Conservation (phyloP, 2,888 invertebrate genomes). For the Coleophora deauratella region DNA sequence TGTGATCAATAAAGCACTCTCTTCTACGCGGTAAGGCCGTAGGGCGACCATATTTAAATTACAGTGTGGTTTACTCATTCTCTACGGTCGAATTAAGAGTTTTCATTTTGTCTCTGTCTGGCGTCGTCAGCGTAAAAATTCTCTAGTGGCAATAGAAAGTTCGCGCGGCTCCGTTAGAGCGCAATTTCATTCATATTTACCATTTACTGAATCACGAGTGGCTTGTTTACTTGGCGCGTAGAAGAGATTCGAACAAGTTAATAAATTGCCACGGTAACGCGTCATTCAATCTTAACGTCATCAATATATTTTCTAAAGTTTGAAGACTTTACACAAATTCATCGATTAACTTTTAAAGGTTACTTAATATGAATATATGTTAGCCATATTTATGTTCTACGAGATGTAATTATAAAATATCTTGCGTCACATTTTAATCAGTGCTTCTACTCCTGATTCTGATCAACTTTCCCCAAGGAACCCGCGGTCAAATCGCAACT, state of each 20-base stretch:
- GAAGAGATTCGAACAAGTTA: slow-evolving; percentile 11
- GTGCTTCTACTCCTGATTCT: too few species aligned
- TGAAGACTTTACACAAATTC: too few species aligned
- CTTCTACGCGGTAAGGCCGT: too few species aligned
- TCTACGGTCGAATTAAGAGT: slow-evolving; percentile 1
- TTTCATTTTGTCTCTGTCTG: background rate
- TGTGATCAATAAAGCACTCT: too few species aligned
- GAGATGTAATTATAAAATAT: too few species aligned
- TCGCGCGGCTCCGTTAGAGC: slow-evolving; percentile 18
- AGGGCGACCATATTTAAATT: too few species aligned
- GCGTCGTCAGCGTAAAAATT: slow-evolving; percentile 14
- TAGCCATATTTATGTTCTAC: too few species aligned
- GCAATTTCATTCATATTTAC: slow-evolving; percentile 16
- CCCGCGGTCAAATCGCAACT: too few species aligned
- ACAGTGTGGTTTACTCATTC: background rate
- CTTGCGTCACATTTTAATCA: too few species aligned
- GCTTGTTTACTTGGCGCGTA: slow-evolving; percentile 11
- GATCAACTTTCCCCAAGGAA: too few species aligned
- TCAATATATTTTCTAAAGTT: slow-evolving; percentile 5
- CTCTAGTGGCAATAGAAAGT: slow-evolving; percentile 36
- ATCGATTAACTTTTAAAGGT: too few species aligned
- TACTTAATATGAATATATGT: too few species aligned
- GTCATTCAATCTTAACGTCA: slow-evolving; percentile 15
- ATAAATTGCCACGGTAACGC: slow-evolving; percentile 10
- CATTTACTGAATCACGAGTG: slow-evolving; percentile 6